Percentiles rank a stretch among this genome's conserved stretches.
Conservation (phyloP, 2,797 vertebrate genomes). For the Channa striata region DNA sequence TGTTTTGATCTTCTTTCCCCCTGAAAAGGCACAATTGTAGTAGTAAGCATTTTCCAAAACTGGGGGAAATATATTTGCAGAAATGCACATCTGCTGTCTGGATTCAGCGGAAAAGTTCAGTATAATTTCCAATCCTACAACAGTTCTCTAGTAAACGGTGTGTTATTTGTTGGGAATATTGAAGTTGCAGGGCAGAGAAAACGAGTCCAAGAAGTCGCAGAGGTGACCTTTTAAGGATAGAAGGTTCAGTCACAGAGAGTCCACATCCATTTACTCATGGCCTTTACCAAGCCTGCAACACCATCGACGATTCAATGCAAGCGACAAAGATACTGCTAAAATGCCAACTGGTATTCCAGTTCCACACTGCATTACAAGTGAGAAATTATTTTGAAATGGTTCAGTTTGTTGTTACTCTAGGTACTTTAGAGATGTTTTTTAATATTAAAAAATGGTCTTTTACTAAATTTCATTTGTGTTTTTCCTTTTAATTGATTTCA, state of each 20-base stretch:
- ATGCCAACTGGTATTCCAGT: conserved; percentile 22
- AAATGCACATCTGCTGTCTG: conserved; percentile 1
- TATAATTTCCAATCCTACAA: conserved; percentile 12
- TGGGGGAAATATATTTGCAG: conserved; percentile 17
- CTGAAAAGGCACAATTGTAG: conserved; percentile 21
- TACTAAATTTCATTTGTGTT: too few relatives aligned
- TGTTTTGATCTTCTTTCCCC: conserved; percentile 27
- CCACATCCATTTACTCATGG: conserved; percentile 58
- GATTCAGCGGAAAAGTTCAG: conserved; percentile 25
- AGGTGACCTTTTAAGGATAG: conserved; percentile 63
- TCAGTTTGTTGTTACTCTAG: neutral
- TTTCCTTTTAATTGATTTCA: too few relatives aligned
- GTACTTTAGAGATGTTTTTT: too few relatives aligned
- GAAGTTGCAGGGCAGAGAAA: conserved; percentile 23
- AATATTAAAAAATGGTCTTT: too few relatives aligned
- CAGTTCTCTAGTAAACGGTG: conserved; percentile 11
- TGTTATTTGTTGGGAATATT: neutral
- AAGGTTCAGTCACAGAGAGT: conserved; percentile 50
- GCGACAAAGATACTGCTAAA: conserved; percentile 19
- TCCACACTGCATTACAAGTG: neutral
- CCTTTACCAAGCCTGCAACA: conserved; percentile 50
- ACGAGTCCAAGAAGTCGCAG: conserved; percentile 18
- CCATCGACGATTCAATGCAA: conserved; percentile 36
- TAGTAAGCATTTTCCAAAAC: conserved; percentile 27
- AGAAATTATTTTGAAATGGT: conserved; percentile 12